A percentile compares a stretch with the other conserved stretches of the same genome.
Conservation (phyloP, 2,888 invertebrate species). For the Platynereis dumerilii region DNA sequence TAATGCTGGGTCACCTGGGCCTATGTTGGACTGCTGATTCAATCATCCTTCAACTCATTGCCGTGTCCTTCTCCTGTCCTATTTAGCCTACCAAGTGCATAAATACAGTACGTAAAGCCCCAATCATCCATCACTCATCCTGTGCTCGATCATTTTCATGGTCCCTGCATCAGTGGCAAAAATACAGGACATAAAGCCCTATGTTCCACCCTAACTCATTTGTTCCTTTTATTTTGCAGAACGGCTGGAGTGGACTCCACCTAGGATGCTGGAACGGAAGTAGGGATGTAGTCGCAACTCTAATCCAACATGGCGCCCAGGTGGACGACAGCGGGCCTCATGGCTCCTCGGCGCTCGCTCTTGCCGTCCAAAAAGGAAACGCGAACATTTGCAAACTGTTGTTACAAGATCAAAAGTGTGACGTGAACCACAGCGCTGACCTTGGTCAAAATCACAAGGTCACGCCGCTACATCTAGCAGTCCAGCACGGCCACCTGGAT, state of each 20-base stretch:
- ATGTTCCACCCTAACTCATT: too few relatives aligned
- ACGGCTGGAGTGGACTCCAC: constrained; percentile 31
- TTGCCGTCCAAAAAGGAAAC: constrained; percentile 29
- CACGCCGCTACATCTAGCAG: constrained; percentile 31
- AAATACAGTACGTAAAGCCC: too few relatives aligned
- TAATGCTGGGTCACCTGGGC: too few relatives aligned
- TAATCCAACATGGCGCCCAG: constrained; percentile 16
- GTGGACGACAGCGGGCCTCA: constrained; percentile 25
- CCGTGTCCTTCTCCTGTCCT: too few relatives aligned
- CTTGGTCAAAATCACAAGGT: constrained; percentile 23
- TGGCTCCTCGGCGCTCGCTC: constrained; percentile 28
- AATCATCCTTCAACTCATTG: too few relatives aligned
- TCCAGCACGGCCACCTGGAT: constrained; percentile 29
- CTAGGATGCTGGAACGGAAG: constrained; percentile 29
- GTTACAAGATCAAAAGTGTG: constrained; percentile 15
- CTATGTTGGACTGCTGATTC: too few relatives aligned
- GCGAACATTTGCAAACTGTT: constrained; percentile 11
- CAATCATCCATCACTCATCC: too few relatives aligned
- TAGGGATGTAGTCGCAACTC: background rate
- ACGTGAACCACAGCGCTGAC: constrained; percentile 21
- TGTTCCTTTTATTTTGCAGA: constrained; percentile 26
- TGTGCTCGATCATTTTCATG: too few relatives aligned
- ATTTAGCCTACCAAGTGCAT: too few relatives aligned
- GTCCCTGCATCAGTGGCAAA: too few relatives aligned
- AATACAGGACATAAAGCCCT: too few relatives aligned